These are phyloP conservation scores for Rhegmatorhina hoffmannsi DNA, from an alignment of 2,113 vertebrate genomes.

Conservation along the genomic window DNA sequence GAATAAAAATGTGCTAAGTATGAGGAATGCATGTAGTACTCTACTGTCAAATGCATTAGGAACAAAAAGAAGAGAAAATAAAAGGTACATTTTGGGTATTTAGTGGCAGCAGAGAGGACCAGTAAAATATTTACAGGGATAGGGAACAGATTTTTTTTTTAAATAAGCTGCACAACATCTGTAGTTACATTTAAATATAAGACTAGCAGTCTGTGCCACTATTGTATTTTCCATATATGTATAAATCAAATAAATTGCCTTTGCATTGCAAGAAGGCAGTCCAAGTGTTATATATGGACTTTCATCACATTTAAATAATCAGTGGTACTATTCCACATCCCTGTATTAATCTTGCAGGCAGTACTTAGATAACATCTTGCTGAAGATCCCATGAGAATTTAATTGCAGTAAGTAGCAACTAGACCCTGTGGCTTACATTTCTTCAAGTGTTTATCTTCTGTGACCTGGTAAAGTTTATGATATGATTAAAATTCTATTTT, in stretches of 20 bases:
- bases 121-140: background rate
- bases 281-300: background rate
- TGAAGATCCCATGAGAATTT: background rate
- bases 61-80: background rate
- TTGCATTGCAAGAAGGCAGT: background rate
- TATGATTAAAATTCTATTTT: background rate
- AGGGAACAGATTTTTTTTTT: background rate
- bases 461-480: background rate
- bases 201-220: background rate
- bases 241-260: conserved; percentile 4
- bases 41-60: background rate
- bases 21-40: background rate
- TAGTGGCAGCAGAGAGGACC: background rate
- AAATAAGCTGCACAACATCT: background rate
- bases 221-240: background rate
- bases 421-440: background rate
- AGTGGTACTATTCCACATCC: background rate
- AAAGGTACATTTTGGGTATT: background rate
- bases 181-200: background rate
- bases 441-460: background rate
- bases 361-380: background rate
- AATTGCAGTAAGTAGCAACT: background rate
- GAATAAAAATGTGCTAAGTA: background rate
- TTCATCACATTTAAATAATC: background rate
- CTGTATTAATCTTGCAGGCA: background rate